These are phyloP conservation scores for Drosophila subpulchrella DNA, from an alignment of 1,140 invertebrate genomes.

Conservation along the genomic window DNA sequence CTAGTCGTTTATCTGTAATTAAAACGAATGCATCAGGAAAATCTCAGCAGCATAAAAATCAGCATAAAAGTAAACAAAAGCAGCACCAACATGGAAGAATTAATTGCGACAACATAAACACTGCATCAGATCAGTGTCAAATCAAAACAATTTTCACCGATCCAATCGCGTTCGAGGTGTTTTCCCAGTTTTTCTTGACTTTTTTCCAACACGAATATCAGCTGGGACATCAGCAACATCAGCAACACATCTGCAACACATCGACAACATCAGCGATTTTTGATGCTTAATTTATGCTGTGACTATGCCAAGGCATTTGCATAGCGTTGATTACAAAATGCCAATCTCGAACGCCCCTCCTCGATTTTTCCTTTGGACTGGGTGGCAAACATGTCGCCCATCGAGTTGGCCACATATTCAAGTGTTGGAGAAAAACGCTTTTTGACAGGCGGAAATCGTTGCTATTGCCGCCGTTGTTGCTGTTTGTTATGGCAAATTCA, in stretches of 20 bases:
- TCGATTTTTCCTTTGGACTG: constrained; percentile 16
- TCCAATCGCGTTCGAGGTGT: constrained; percentile 58
- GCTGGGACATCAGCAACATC: constrained; percentile 8
- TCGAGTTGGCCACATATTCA: constrained; percentile 50
- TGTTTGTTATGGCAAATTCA: constrained; percentile 76
- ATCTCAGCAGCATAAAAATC: not conserved
- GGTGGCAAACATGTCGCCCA: constrained; percentile 44
- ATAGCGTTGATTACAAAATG: constrained; percentile 81
- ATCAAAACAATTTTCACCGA: constrained; percentile 59
- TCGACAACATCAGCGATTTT: constrained; percentile 43
- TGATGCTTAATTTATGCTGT: constrained; percentile 76
- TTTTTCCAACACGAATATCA: constrained; percentile 27
- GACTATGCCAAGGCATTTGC: constrained; percentile 60
- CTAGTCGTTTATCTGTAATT: not conserved
- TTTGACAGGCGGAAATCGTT: constrained; percentile 75
- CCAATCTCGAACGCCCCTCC: constrained; percentile 54
- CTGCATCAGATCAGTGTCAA: constrained; percentile 67
- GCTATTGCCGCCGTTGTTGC: constrained; percentile 39
- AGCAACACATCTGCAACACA: constrained; percentile 34
- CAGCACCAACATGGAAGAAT: not conserved
- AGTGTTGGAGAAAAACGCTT: constrained; percentile 65
- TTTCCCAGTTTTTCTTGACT: constrained; percentile 11
- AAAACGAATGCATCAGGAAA: not conserved
- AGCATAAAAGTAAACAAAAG: not conserved
- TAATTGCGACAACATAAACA: constrained; percentile 31